phyloP scores from a whole-genome alignment of 2,113 vertebrate genomes.

The Cyanoliseus patagonus region DNA sequence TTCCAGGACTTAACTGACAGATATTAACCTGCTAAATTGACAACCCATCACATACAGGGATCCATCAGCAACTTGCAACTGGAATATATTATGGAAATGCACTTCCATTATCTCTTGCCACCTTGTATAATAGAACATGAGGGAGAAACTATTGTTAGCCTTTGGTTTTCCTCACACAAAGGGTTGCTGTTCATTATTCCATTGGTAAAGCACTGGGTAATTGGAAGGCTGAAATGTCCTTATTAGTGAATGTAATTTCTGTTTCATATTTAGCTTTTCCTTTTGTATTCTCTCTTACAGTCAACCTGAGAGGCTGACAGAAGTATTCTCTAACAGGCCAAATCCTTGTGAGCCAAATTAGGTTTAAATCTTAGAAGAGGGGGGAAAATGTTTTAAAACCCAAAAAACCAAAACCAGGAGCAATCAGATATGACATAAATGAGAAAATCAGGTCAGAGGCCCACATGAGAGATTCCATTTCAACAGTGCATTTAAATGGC shows the following conservation, averaged over 20 bases:
- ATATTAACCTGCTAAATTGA: slow-evolving; percentile 10
- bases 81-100: slow-evolving; percentile 47
- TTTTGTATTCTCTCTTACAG: not conserved
- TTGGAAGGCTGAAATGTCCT: not conserved
- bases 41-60: slow-evolving; percentile 5
- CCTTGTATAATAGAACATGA: slow-evolving; percentile 38
- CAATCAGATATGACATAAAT: not conserved
- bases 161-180: not conserved
- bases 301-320: not conserved
- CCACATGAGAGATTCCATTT: not conserved
- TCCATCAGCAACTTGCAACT: slow-evolving; percentile 2
- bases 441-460: not conserved
- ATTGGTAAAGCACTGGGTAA: not conserved
- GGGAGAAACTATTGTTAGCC: slow-evolving; percentile 25
- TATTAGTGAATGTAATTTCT: not conserved
- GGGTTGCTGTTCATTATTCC: not conserved
- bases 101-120: slow-evolving; percentile 7
- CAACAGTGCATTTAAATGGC: not conserved
- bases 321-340: not conserved
- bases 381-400: not conserved
- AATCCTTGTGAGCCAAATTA: not conserved
- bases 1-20: slow-evolving; percentile 5
- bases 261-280: not conserved
- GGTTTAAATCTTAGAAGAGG: not conserved
- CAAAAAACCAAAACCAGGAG: not conserved